Percentiles rank a stretch among this genome's conserved stretches.
phyloP scores from a whole-genome alignment of 92 coral and sea anemone species.

The Porites lobata region DNA sequence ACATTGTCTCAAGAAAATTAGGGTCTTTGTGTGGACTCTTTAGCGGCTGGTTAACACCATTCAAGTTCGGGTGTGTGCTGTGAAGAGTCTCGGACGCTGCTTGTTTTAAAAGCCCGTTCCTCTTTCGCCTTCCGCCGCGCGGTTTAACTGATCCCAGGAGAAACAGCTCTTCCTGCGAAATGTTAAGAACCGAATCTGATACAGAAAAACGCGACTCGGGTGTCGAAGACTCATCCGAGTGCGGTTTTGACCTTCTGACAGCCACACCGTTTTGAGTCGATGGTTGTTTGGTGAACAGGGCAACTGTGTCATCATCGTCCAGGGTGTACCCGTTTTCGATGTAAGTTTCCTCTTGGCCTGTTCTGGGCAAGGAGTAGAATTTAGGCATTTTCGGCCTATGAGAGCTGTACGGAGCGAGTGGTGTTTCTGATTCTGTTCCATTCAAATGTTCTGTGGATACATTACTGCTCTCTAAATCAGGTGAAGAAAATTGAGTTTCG shows the following conservation, averaged over 20 bases:
- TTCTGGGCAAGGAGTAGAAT: not conserved
- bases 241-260: conserved; percentile 21
- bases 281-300: conserved; percentile 6
- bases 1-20: conserved; percentile 44
- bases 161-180: conserved; percentile 44
- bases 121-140: conserved; percentile 43
- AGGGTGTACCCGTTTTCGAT: not conserved
- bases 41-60: conserved; percentile 13
- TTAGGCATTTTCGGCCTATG: conserved; percentile 2
- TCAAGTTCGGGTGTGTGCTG: conserved; percentile 1
- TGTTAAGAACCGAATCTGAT: conserved; percentile 50
- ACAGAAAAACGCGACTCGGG: conserved; percentile 46
- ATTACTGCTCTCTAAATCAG: conserved; percentile 15
- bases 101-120: conserved; percentile 29
- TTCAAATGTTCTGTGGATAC: conserved; percentile 25
- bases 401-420: conserved; percentile 35
- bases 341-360: not conserved
- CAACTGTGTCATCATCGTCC: not conserved
- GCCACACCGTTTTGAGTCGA: conserved; percentile 18
- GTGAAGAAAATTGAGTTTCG: conserved; percentile 42
- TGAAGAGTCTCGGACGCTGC: conserved; percentile 38
- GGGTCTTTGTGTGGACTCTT: conserved; percentile 8
- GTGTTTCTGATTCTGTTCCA: conserved; percentile 26
- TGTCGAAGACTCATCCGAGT: conserved; percentile 27
- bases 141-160: conserved; percentile 56